A percentile compares a stretch with the other conserved stretches of the same genome.
These are phyloP conservation scores for Delia radicum DNA, from an alignment of 1,140 invertebrate genomes.

Conservation along the genomic window DNA sequence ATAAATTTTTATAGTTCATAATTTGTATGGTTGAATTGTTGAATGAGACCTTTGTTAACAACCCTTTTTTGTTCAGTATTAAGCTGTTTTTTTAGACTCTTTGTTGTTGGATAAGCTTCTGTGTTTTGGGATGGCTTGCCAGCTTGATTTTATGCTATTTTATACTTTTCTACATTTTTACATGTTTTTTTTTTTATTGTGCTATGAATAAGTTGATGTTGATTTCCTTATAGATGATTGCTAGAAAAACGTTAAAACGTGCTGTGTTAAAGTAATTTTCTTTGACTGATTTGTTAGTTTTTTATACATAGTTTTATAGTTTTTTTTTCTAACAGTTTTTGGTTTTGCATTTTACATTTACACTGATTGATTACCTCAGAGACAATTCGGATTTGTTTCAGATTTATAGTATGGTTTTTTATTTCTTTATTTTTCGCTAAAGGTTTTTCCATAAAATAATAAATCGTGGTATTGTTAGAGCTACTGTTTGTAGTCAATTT, in stretches of 20 bases:
- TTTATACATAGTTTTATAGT: not conserved
- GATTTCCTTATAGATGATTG: conserved; percentile 22
- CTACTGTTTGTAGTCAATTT: not conserved
- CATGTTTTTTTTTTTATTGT: not conserved
- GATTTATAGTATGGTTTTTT: not conserved
- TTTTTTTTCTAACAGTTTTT: not conserved
- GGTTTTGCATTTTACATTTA: not conserved
- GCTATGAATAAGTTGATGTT: not conserved
- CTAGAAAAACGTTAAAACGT: conserved; percentile 17
- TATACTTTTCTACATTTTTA: not conserved
- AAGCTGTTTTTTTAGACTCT: too few species aligned
- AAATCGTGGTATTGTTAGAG: not conserved
- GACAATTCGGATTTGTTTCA: not conserved
- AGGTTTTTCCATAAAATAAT: not conserved
- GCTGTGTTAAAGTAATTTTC: conserved; percentile 19
- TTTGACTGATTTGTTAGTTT: conserved; percentile 16
- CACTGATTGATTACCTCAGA: conserved; percentile 11
- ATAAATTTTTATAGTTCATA: not conserved
- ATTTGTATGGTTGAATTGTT: not conserved
- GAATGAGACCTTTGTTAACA: not conserved
- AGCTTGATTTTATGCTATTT: not conserved
- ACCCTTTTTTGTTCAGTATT: not conserved
- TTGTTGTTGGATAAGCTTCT: not conserved
- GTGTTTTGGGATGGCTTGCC: not conserved
- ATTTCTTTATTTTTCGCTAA: not conserved